Evolutionary conservation across 2,888 invertebrate species (phyloP).

Genomic region (Rhingia rostrata): DNA sequence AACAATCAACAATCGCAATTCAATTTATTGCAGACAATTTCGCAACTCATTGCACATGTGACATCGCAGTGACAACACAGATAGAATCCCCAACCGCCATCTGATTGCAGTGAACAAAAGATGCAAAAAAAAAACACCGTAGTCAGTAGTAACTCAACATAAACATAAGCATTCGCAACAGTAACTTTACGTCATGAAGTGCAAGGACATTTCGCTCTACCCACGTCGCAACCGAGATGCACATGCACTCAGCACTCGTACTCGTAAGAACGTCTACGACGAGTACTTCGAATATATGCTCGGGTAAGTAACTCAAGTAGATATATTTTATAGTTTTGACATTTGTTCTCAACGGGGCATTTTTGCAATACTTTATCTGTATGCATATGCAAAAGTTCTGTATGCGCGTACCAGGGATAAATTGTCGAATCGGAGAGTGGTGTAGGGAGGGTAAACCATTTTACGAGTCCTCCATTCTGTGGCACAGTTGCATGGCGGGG

Average conservation of each 20-base stretch:
- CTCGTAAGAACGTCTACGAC: no score
- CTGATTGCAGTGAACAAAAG: no score
- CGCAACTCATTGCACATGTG: no score
- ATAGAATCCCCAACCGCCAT: no score
- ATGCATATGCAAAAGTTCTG: conserved; percentile 31
- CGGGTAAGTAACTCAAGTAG: conserved; percentile 12
- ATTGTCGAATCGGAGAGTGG: conserved; percentile 2
- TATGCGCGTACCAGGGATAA: conserved; percentile 16
- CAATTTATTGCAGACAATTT: no score
- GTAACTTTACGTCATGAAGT: conserved; percentile 5
- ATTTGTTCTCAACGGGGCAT: conserved; percentile 45
- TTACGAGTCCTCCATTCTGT: no score
- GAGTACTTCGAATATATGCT: not conserved
- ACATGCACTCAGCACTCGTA: no score
- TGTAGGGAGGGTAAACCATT: no score
- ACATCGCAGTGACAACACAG: no score
- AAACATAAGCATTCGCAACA: conserved; percentile 4
- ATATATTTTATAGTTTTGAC: conserved; percentile 49
- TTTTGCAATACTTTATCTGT: conserved; percentile 28
- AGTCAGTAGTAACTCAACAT: not conserved
- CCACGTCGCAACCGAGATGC: not conserved
- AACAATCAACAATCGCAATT: no score
- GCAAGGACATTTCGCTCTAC: conserved; percentile 6
- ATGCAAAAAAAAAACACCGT: no score
- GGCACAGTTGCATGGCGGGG: no score